Evolutionary conservation across 2,797 vertebrate species (phyloP).

Genomic region (Sciurus vulgaris): DNA sequence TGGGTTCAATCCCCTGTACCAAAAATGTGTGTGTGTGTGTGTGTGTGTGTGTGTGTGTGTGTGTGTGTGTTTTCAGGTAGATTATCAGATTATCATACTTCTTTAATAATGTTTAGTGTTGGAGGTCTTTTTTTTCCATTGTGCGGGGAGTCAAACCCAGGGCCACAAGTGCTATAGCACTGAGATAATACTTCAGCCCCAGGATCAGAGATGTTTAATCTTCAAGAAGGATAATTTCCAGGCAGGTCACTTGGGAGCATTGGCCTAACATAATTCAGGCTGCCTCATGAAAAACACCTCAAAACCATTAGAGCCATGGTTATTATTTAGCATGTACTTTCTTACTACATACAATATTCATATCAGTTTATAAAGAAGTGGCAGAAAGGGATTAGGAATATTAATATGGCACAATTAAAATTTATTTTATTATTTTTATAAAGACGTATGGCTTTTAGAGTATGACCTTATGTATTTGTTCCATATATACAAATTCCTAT

Average conservation of each 20-base stretch:
- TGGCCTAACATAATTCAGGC: background rate
- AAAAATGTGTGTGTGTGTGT: too few species aligned
- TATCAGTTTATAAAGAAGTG: background rate
- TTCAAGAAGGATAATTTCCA: background rate
- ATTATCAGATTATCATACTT: background rate
- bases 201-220: background rate
- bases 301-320: background rate
- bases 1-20: too few species aligned
- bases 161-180: background rate
- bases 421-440: background rate
- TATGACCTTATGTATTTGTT: constrained; percentile 1
- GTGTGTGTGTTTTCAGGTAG: too few species aligned
- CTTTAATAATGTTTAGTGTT: background rate
- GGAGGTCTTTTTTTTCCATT: background rate
- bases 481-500: background rate
- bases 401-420: background rate
- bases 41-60: too few species aligned
- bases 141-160: background rate
- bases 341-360: background rate
- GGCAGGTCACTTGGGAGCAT: constrained; percentile 27
- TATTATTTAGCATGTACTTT: background rate
- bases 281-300: background rate
- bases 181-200: background rate
- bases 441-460: background rate
- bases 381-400: background rate